Evolutionary conservation across 1,140 invertebrate species (phyloP).

Genomic region (Eumaeus atala): DNA sequence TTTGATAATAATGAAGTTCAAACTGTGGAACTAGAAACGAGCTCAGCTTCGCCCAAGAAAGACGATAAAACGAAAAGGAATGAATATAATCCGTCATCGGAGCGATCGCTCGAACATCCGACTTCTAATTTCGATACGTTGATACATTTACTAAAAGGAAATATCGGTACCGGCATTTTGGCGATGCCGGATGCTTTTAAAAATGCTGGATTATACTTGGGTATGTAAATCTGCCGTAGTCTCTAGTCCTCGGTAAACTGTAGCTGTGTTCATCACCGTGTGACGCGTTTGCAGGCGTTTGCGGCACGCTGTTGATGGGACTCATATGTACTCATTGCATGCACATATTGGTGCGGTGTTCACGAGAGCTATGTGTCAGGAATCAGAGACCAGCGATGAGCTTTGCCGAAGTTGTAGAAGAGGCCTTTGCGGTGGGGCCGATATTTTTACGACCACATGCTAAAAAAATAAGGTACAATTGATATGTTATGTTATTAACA

Average conservation of each 20-base stretch:
- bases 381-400: slow-evolving; percentile 78
- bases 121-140: slow-evolving; percentile 88
- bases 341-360: slow-evolving; percentile 86
- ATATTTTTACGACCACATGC: slow-evolving; percentile 77
- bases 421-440: slow-evolving; percentile 83
- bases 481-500: neutral
- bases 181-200: slow-evolving; percentile 91
- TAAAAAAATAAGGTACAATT: slow-evolving; percentile 75
- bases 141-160: slow-evolving; percentile 87
- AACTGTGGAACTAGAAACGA: slow-evolving; percentile 45
- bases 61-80: slow-evolving; percentile 47
- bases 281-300: slow-evolving; percentile 56
- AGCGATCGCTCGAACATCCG: slow-evolving; percentile 81
- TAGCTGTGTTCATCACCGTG: slow-evolving; percentile 4
- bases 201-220: slow-evolving; percentile 85
- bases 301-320: slow-evolving; percentile 85
- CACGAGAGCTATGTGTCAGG: slow-evolving; percentile 81
- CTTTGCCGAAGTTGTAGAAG: slow-evolving; percentile 84
- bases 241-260: neutral
- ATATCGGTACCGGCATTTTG: slow-evolving; percentile 89
- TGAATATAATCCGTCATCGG: slow-evolving; percentile 78
- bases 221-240: slow-evolving; percentile 43
- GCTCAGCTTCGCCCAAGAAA: slow-evolving; percentile 39
- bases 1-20: slow-evolving; percentile 53
- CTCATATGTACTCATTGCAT: slow-evolving; percentile 90